Evolutionary conservation across 2,797 vertebrate species (phyloP).

Genomic region (Tragopan temminckii): DNA sequence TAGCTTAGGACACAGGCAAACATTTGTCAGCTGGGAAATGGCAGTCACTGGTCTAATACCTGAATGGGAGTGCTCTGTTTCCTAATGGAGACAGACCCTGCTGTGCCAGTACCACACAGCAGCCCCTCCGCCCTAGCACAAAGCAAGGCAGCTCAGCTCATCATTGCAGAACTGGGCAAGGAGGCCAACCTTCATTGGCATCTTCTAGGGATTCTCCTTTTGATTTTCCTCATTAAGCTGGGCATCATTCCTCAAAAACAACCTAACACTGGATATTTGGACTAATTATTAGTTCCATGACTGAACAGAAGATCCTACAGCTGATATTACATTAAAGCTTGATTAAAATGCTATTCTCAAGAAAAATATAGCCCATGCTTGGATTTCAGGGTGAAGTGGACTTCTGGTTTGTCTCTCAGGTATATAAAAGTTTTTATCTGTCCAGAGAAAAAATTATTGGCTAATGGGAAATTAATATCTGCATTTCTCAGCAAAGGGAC

Average conservation of each 20-base stretch:
- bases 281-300: neutral
- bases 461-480: neutral
- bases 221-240: neutral
- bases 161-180: neutral
- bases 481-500: neutral
- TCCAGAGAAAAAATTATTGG: neutral
- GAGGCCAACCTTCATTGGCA: neutral
- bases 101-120: neutral
- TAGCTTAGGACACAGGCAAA: neutral
- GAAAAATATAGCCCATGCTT: neutral
- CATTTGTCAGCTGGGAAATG: neutral
- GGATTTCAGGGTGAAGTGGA: neutral
- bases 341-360: neutral
- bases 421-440: neutral
- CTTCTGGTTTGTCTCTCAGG: neutral
- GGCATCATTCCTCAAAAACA: neutral
- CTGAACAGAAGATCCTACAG: neutral
- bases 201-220: neutral
- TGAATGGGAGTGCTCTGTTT: accelerated
- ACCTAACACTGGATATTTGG: neutral
- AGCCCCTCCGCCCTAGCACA: neutral
- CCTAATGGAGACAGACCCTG: neutral
- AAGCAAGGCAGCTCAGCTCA: neutral
- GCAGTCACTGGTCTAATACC: neutral
- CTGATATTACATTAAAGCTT: neutral